A percentile compares a stretch with the other conserved stretches of the same genome.
Conservation (phyloP, 2,888 invertebrate genomes). For the Candidula unifasciata region DNA sequence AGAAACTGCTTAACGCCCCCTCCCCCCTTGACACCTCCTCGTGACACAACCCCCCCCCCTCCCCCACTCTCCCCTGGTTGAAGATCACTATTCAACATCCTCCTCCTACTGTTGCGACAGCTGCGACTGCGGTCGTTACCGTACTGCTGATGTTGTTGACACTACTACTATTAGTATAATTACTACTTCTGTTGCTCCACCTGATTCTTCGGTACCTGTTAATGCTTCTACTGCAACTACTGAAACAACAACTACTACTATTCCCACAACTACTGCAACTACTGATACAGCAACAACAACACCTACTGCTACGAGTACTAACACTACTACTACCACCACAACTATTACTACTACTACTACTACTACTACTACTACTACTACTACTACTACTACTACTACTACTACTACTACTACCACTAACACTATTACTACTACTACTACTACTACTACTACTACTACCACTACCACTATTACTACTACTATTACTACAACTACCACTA, state of each 20-base stretch:
- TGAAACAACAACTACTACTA: not conserved
- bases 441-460: slow-evolving; percentile 15
- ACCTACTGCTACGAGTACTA: slow-evolving; percentile 19
- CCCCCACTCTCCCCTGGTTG: no score
- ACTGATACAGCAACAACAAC: slow-evolving; percentile 26
- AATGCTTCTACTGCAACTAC: slow-evolving; percentile 18
- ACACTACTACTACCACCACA: no score
- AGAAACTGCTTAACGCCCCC: no score
- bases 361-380: slow-evolving; percentile 32
- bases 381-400: slow-evolving; percentile 23
- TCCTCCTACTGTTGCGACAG: slow-evolving; percentile 10
- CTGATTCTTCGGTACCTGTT: not conserved
- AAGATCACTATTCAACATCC: no score
- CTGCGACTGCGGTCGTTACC: slow-evolving; percentile 16
- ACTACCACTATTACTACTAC: slow-evolving; percentile 13
- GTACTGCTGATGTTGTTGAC: slow-evolving; percentile 18
- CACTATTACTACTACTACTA: slow-evolving; percentile 15
- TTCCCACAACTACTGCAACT: no score
- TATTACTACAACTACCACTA: slow-evolving; percentile 2
- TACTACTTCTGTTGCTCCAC: slow-evolving; percentile 31
- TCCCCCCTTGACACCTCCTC: no score
- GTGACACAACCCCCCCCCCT: no score
- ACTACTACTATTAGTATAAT: slow-evolving; percentile 22
- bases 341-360: no score
- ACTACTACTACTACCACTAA: slow-evolving; percentile 16